Evolutionary conservation across 2,113 vertebrate genomes (phyloP), one percentile per base, ranked within the genome.

Genomic region (Rhizomys pruinosus): DNA sequence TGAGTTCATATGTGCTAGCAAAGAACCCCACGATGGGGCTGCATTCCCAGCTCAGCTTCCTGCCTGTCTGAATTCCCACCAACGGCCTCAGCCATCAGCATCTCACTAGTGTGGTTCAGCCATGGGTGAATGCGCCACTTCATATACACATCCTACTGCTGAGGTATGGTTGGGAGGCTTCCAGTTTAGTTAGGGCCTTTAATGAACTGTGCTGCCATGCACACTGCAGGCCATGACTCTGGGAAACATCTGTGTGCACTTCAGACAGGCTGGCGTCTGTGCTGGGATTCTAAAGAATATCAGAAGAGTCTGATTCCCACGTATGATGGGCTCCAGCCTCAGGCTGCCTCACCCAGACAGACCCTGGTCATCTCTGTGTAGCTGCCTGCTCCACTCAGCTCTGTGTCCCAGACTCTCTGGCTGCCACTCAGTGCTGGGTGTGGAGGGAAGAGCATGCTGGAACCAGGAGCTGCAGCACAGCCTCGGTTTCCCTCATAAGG

Each of bases 41-140:
- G 5, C n/a, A 71, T 29, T 34, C 34, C 23, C 23, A 55, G 84
- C n/a, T 44, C 42, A 32, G 4, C 42, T 39, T n/a, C n/a, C 22
- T 34, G 87, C 44, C 84, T 63, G 17, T 17, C 34, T 42, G 44
- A 71, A 4, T 61, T 42, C 27, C 11, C 8, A n/a, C n/a, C n/a
- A 16, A n/a, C 34, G 1, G 5, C 10, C 57, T 11, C 7, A 12
- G n/a, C 8, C 17, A 15, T 11, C 2, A 6, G 25, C 59, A 8
- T 25, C n/a, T n/a, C 6, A 1, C 19, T 5, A 22, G 22, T 7
- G 17, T 1, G 6, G 78, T 9, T 42, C 61, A 22, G 6, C 7
- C 5, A 0, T 0, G 42, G 25, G 44, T 4, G 16, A 34, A n/a
- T 3, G 0, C 1, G 20, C n/a, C 89, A 37, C 69, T 3, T 7